Conservation (phyloP, 2,113 vertebrate species). For the Elaphurus davidianus region DNA sequence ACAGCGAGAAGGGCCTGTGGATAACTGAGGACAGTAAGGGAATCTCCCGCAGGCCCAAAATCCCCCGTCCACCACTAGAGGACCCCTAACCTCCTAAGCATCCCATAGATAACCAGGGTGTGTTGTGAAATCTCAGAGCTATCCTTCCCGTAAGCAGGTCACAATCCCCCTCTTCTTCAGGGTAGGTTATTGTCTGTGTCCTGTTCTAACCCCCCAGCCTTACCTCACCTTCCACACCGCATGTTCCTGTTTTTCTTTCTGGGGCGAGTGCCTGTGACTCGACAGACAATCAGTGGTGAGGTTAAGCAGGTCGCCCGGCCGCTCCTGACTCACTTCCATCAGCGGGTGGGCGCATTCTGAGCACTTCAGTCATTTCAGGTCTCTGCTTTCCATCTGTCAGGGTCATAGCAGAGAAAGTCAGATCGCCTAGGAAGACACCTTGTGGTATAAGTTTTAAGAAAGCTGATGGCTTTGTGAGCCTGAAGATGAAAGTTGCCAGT, state of each 20-base stretch:
- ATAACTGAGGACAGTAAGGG: background rate
- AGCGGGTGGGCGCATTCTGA: background rate
- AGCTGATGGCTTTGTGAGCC: conserved; percentile 40
- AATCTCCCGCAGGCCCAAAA: too few relatives aligned
- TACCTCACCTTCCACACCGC: background rate
- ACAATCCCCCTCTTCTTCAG: background rate
- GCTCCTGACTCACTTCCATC: background rate
- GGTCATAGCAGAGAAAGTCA: conserved; percentile 12
- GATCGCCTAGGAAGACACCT: background rate
- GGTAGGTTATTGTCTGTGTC: background rate
- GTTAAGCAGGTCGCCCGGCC: background rate
- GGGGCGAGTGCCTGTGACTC: background rate
- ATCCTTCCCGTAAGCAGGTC: background rate
- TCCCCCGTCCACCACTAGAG: background rate
- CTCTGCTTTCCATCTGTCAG: background rate
- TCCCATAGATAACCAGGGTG: background rate
- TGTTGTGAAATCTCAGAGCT: background rate
- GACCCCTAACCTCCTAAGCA: too few relatives aligned
- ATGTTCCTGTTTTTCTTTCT: background rate
- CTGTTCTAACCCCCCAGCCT: background rate
- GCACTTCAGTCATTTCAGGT: background rate
- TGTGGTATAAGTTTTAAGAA: conserved; percentile 10
- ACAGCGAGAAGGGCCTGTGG: background rate
- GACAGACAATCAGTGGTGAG: background rate
- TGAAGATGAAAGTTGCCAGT: conserved; percentile 50